phyloP scores from a whole-genome alignment of 2,888 invertebrate species.

The Archips xylosteana region DNA sequence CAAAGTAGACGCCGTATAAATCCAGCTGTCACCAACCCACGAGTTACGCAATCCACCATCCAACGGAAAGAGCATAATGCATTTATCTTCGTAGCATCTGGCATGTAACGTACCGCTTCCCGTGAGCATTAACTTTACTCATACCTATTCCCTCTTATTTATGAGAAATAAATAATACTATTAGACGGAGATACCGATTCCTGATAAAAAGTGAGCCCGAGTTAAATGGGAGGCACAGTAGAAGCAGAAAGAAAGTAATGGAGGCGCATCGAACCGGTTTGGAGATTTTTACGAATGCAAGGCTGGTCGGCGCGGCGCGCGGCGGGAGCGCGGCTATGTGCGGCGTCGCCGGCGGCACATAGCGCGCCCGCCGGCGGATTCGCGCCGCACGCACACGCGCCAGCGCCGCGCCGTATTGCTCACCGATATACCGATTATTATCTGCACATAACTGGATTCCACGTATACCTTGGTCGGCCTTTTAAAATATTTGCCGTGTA shows the following conservation, averaged over 20 bases:
- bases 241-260: constrained; percentile 86
- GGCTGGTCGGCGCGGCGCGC: constrained; percentile 71
- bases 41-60: constrained; percentile 70
- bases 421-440: constrained; percentile 64
- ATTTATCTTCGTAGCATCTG: constrained; percentile 77
- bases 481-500: constrained; percentile 72
- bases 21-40: constrained; percentile 64
- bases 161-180: constrained; percentile 86
- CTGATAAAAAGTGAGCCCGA: constrained; percentile 85
- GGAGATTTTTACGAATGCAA: constrained; percentile 85
- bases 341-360: constrained; percentile 70
- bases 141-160: constrained; percentile 79
- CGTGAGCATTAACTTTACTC: constrained; percentile 82
- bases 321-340: constrained; percentile 64
- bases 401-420: constrained; percentile 44
- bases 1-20: constrained; percentile 58
- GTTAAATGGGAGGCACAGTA: constrained; percentile 84
- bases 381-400: constrained; percentile 75
- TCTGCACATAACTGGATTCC: constrained; percentile 78
- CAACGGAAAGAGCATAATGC: constrained; percentile 66
- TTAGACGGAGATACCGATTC: constrained; percentile 85
- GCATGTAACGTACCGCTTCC: constrained; percentile 80
- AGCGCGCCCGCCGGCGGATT: constrained; percentile 76
- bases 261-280: constrained; percentile 85
- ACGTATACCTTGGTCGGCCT: constrained; percentile 67